A percentile compares a stretch with the other conserved stretches of the same genome.
phyloP scores from a whole-genome alignment of 2,888 invertebrate genomes.

The Lasioglossum villosulum region DNA sequence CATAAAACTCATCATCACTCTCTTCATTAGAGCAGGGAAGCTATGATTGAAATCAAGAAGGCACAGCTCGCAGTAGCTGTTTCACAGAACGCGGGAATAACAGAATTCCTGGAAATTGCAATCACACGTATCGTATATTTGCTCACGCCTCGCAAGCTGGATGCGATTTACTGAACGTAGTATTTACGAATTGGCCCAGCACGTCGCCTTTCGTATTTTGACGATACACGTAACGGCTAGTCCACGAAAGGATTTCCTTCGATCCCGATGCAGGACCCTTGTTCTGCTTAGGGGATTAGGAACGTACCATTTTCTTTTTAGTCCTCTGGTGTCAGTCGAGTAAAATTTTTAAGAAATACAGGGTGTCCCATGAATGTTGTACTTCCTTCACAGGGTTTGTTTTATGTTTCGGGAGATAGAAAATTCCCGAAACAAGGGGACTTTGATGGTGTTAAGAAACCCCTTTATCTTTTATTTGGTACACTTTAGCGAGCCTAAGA shows the following conservation, averaged over 20 bases:
- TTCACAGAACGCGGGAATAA: not conserved
- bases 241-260: not conserved
- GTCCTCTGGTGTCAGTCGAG: not conserved
- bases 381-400: too few species aligned
- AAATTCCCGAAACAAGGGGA: too few species aligned
- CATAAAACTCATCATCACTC: not conserved
- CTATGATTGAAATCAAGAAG: slow-evolving; percentile 1
- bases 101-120: slow-evolving; percentile 19
- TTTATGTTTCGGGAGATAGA: too few species aligned
- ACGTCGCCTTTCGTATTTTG: not conserved
- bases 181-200: not conserved
- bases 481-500: too few species aligned
- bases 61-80: not conserved
- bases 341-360: not conserved
- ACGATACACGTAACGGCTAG: not conserved
- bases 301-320: not conserved
- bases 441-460: too few species aligned
- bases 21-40: not conserved
- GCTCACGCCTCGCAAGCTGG: not conserved
- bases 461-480: too few species aligned
- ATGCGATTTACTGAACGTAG: slow-evolving; percentile 4
- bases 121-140: slow-evolving; percentile 12
- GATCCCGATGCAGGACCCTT: slow-evolving; percentile 4
- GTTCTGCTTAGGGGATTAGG: not conserved
- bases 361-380: too few species aligned